A percentile compares a stretch with the other conserved stretches of the same genome.
phyloP scores from a whole-genome alignment of 2,113 vertebrate genomes.

The Rhinopomastus cyanomelas region DNA sequence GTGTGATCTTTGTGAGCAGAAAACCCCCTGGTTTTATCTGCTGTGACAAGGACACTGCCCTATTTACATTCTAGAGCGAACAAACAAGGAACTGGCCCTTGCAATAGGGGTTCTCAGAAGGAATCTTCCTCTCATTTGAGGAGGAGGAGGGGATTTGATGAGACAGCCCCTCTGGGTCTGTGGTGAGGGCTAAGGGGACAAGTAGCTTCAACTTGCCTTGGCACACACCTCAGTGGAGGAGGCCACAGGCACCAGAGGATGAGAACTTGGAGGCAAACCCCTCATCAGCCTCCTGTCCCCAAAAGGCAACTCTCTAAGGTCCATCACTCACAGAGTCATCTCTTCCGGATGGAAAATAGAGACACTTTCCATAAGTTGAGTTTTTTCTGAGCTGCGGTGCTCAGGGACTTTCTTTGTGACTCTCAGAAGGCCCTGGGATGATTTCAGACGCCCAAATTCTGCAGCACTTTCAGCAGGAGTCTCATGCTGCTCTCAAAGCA shows the following conservation, averaged over 20 bases:
- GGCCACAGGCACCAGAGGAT: neutral
- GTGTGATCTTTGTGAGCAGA: neutral
- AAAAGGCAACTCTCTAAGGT: neutral
- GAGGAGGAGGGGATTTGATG: neutral
- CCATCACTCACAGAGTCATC: neutral
- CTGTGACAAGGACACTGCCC: conserved; percentile 6
- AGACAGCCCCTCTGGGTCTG: neutral
- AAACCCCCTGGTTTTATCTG: neutral
- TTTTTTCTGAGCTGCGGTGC: neutral
- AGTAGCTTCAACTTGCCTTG: accelerated
- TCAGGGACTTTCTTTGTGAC: accelerated
- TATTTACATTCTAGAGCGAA: conserved; percentile 5
- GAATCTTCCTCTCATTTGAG: neutral
- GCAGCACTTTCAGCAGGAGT: neutral
- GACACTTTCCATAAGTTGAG: neutral
- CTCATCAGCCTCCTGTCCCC: neutral
- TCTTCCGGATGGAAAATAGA: neutral
- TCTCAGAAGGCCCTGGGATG: accelerated
- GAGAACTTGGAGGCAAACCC: neutral
- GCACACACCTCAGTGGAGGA: accelerated
- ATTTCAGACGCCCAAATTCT: neutral
- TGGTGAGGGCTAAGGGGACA: neutral
- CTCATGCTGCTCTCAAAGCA: neutral
- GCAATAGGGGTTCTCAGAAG: neutral
- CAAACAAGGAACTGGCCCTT: neutral